These are phyloP conservation scores for Streblospio benedicti DNA, from an alignment of 1,140 invertebrate genomes.

Conservation along the genomic window DNA sequence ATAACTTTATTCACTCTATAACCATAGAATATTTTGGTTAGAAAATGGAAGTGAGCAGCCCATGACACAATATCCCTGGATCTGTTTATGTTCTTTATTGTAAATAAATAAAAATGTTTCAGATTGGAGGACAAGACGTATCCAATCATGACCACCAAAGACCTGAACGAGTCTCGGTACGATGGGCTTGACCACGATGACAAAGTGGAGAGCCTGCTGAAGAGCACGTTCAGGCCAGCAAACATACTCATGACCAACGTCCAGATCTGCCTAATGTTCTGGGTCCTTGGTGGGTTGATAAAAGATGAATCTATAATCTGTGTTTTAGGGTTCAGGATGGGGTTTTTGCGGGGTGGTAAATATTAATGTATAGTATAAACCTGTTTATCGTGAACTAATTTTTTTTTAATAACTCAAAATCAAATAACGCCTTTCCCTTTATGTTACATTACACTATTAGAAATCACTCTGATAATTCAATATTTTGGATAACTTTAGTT, in stretches of 20 bases:
- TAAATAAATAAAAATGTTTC: too few relatives aligned
- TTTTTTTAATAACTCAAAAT: too few relatives aligned
- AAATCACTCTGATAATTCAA: too few relatives aligned
- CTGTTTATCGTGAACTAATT: too few relatives aligned
- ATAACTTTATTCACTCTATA: too few relatives aligned
- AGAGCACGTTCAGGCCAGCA: conserved; percentile 40
- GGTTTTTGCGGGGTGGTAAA: neutral
- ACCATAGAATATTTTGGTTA: too few relatives aligned
- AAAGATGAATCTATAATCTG: too few relatives aligned
- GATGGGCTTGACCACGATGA: conserved; percentile 32
- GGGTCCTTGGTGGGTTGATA: conserved; percentile 40
- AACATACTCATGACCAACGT: conserved; percentile 44
- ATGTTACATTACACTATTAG: too few relatives aligned
- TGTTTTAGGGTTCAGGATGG: neutral
- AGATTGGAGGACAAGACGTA: conserved; percentile 37
- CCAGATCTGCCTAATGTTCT: conserved; percentile 47
- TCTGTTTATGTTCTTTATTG: neutral
- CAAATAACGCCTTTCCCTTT: too few relatives aligned
- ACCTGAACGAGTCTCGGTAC: conserved; percentile 28
- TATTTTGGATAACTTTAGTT: too few relatives aligned
- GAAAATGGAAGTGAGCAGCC: too few relatives aligned
- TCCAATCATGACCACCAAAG: conserved; percentile 31
- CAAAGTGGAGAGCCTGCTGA: conserved; percentile 39
- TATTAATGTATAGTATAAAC: too few relatives aligned
- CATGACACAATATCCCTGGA: neutral